Evolutionary conservation across 2,888 invertebrate species (phyloP), one percentile per base, ranked within the genome.

Genomic region (Megalurothrips usitatus): DNA sequence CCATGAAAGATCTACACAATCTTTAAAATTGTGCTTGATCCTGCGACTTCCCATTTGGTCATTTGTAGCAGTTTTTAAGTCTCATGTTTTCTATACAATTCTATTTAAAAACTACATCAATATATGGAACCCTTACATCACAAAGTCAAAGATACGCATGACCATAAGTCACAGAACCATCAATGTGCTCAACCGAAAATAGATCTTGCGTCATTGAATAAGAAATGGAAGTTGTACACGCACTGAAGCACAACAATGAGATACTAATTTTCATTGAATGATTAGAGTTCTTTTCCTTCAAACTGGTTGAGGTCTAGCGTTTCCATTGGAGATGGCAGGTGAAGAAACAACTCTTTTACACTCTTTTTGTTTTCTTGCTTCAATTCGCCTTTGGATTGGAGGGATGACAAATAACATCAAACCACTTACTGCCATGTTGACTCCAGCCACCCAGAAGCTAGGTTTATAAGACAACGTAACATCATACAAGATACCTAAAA

Each of bases 361-460:
- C 23, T 75, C 23, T 75, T 26, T 8, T 9, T 26, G 23, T 86
- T 82, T 84, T 84, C 81, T 78, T 83, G 23, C 78, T 84, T 82
- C 86, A 85, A 83, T 23, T 58, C 87, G 86, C 82, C 88, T 90
- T 86, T 94, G 93, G 80, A 95, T 84, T 81, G 92, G 87, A 11
- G 96, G 96, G 86, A 96, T 95, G 83, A 91, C 87, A 87, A 95
- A 97, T 82, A 98, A 90, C 89, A 98, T 95, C 78, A 95, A 80
- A 17, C 98, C 98, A 86, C 97, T 97, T 79, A 94, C 83, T 8
- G 94, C 93, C 82, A 98, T 95, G 86, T 95, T 92, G 0, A 91
- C 88, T 9, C 99, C 99, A 28, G 97, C 95, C 82, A 97, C 89
- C 84, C 93, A 91, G 88, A 99, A 99, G 0, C 95, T 96, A 23